Conservation (phyloP, 2,113 vertebrate genomes). For the Saimiri boliviensis region DNA sequence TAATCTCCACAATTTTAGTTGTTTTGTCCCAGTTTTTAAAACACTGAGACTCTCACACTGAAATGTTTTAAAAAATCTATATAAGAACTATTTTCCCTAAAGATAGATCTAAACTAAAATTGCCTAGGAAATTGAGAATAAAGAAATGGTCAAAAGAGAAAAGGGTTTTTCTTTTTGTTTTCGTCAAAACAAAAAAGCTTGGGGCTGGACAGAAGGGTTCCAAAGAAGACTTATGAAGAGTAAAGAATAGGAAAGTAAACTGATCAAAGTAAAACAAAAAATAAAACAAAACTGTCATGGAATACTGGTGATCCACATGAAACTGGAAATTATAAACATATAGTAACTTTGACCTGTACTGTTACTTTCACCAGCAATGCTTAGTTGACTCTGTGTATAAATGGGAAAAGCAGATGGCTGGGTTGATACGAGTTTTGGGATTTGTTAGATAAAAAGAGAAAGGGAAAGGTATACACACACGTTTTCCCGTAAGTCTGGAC, state of each 20-base stretch:
- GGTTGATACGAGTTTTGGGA: neutral
- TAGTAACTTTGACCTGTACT: neutral
- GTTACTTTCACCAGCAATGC: neutral
- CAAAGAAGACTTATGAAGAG: neutral
- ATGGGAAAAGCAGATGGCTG: neutral
- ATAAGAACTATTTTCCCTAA: neutral
- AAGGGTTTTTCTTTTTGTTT: no score
- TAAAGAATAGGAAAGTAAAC: neutral
- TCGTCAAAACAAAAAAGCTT: no score
- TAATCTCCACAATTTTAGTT: neutral
- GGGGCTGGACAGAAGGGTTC: neutral
- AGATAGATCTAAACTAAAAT: neutral
- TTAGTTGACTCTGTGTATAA: neutral
- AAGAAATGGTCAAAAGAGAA: neutral
- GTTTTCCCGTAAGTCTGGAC: neutral
- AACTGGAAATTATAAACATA: neutral
- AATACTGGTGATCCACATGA: neutral
- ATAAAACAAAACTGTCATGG: neutral
- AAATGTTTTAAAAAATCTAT: neutral
- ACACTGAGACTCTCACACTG: neutral
- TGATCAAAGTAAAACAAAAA: neutral
- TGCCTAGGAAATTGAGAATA: neutral
- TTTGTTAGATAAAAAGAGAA: neutral
- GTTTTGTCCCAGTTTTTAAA: neutral
- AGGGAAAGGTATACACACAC: neutral